Evolutionary conservation across 2,113 vertebrate genomes (phyloP).

Genomic region (Cercopithecus mona): DNA sequence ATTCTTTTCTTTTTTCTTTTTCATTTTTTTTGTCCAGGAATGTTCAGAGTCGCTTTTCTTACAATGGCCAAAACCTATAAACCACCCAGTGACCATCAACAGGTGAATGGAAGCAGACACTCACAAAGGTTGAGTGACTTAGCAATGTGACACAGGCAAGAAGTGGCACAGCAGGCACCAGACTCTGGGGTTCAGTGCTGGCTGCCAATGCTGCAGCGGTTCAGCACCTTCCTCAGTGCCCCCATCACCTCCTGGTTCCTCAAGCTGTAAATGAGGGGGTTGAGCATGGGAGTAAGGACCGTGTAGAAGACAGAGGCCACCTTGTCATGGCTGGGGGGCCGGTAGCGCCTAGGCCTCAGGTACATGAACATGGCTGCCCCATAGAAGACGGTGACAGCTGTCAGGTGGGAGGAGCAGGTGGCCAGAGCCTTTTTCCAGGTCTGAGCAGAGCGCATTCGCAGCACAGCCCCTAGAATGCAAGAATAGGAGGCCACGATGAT

Average conservation of each 20-base stretch:
- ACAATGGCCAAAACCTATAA: neutral
- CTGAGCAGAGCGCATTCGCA: neutral
- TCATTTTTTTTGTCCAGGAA: neutral
- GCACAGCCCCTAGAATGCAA: slow-evolving; percentile 23
- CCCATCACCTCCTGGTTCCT: slow-evolving; percentile 61
- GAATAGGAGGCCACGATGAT: slow-evolving; percentile 63
- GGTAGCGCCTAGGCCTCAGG: slow-evolving; percentile 36
- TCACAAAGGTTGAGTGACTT: neutral
- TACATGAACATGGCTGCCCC: slow-evolving; percentile 68
- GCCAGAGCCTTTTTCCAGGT: slow-evolving; percentile 51
- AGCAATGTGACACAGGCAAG: neutral
- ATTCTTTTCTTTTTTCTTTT: neutral
- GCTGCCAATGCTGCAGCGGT: neutral
- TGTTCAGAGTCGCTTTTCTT: neutral
- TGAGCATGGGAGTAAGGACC: slow-evolving; percentile 61
- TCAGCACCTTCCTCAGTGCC: slow-evolving; percentile 37
- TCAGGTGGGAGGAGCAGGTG: slow-evolving; percentile 68
- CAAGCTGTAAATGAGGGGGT: slow-evolving; percentile 68
- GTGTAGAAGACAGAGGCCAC: slow-evolving; percentile 63
- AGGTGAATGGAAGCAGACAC: neutral
- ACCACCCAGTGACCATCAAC: neutral
- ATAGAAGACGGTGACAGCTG: slow-evolving; percentile 64
- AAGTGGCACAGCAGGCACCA: neutral
- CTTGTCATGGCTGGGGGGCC: slow-evolving; percentile 62
- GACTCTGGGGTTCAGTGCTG: neutral